Percentiles rank a stretch among this genome's conserved stretches.
These are phyloP conservation scores for Andrena flavipes DNA, from an alignment of 2,888 invertebrate species.

Conservation along the genomic window DNA sequence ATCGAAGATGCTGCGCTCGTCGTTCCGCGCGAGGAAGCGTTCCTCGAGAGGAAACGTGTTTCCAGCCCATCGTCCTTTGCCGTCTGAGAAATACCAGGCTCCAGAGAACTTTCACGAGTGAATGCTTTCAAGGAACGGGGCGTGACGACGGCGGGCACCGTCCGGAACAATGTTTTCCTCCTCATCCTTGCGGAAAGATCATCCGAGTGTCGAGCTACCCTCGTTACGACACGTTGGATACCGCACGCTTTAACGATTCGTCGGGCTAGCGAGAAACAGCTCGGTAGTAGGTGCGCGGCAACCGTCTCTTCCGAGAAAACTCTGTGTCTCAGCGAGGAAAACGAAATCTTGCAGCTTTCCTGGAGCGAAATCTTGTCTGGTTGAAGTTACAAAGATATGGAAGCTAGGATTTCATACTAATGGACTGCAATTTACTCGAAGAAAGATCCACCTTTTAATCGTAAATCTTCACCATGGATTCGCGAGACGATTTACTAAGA, in stretches of 20 bases:
- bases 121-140: conserved; percentile 50
- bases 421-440: no score
- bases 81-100: conserved; percentile 39
- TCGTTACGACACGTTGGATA: not conserved
- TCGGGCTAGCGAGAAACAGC: not conserved
- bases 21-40: conserved; percentile 20
- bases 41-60: conserved; percentile 44
- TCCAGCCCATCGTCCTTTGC: conserved; percentile 41
- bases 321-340: not conserved
- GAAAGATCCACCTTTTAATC: no score
- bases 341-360: not conserved
- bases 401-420: no score
- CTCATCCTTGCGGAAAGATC: conserved; percentile 16
- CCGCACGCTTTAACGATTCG: not conserved
- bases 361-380: no score
- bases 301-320: not conserved
- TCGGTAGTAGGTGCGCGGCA: not conserved
- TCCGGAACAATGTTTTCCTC: conserved; percentile 26
- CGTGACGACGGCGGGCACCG: conserved; percentile 39
- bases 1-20: conserved; percentile 45
- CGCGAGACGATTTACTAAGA: no score
- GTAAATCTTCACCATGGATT: no score
- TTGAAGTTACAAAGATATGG: no score
- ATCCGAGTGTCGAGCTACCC: not conserved
- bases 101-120: conserved; percentile 48